A percentile compares a stretch with the other conserved stretches of the same genome.
Evolutionary conservation across 2,113 vertebrate species (phyloP).

Genomic region (Empidonax alnorum): DNA sequence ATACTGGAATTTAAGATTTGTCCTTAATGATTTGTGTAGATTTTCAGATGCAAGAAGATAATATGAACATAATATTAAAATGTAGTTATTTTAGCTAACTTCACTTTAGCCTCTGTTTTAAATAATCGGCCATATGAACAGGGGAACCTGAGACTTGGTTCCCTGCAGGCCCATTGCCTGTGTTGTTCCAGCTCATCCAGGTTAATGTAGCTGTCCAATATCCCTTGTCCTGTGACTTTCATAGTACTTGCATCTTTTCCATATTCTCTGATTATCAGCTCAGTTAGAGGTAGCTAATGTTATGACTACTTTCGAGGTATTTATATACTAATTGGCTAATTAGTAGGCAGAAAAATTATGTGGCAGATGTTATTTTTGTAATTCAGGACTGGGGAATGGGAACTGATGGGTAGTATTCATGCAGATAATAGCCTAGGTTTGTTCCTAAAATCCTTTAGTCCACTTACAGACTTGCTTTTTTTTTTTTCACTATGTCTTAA

Average conservation of each 20-base stretch:
- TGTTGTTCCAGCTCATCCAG: neutral
- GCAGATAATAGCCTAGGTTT: neutral
- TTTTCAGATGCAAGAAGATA: neutral
- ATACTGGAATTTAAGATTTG: neutral
- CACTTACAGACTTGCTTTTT: neutral
- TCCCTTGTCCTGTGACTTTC: neutral
- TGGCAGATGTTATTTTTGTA: neutral
- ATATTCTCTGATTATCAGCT: neutral
- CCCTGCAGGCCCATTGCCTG: neutral
- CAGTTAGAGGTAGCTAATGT: neutral
- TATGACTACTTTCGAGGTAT: neutral
- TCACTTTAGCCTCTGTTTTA: neutral
- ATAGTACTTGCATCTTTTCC: neutral
- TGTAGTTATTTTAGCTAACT: neutral
- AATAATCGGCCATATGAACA: neutral
- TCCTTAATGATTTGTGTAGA: neutral
- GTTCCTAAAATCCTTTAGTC: neutral
- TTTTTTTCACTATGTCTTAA: constrained; percentile 52
- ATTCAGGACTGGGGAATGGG: neutral
- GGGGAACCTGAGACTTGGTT: neutral
- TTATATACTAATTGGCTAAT: neutral
- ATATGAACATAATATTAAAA: neutral
- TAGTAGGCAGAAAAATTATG: neutral
- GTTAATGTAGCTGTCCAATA: neutral
- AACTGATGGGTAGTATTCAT: neutral